Conservation (phyloP, 1,140 invertebrate species). For the Brachionus angularis region DNA sequence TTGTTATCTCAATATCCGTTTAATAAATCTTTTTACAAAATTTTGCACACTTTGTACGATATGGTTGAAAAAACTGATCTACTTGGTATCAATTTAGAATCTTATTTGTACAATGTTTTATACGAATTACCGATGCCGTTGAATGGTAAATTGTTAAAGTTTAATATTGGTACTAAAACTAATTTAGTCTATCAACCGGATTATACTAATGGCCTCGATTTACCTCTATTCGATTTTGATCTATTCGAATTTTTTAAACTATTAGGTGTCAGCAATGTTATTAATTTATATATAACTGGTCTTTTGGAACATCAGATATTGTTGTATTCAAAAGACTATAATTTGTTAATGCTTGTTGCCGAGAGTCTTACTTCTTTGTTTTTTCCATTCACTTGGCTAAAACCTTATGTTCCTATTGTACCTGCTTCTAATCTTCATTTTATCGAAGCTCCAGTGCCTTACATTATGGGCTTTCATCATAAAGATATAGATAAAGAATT, state of each 20-base stretch:
- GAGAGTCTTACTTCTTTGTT: slow-evolving; percentile 83
- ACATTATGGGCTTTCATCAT: slow-evolving; percentile 80
- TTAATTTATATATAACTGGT: slow-evolving; percentile 90
- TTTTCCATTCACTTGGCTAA: slow-evolving; percentile 93
- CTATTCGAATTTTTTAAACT: slow-evolving; percentile 77
- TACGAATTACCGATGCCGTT: slow-evolving; percentile 86
- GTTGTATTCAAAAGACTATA: slow-evolving; percentile 84
- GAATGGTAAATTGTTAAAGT: slow-evolving; percentile 76
- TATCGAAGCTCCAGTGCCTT: slow-evolving; percentile 96
- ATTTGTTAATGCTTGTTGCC: slow-evolving; percentile 90
- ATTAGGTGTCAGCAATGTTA: slow-evolving; percentile 80
- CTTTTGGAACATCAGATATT: slow-evolving; percentile 93
- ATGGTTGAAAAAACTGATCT: slow-evolving; percentile 58
- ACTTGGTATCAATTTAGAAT: slow-evolving; percentile 66
- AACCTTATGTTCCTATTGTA: slow-evolving; percentile 96
- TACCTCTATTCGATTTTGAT: slow-evolving; percentile 89
- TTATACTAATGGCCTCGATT: slow-evolving; percentile 64
- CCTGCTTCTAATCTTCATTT: slow-evolving; percentile 91
- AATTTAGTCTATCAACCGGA: slow-evolving; percentile 60
- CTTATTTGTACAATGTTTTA: slow-evolving; percentile 87
- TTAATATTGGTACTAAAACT: slow-evolving; percentile 62
- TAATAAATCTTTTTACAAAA: slow-evolving; percentile 64
- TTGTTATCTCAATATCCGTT: slow-evolving; percentile 84
- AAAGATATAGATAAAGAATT: slow-evolving; percentile 49
- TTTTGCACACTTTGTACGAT: slow-evolving; percentile 78